phyloP scores from a whole-genome alignment of 2,888 invertebrate genomes.

The Amblyteles armatorius region DNA sequence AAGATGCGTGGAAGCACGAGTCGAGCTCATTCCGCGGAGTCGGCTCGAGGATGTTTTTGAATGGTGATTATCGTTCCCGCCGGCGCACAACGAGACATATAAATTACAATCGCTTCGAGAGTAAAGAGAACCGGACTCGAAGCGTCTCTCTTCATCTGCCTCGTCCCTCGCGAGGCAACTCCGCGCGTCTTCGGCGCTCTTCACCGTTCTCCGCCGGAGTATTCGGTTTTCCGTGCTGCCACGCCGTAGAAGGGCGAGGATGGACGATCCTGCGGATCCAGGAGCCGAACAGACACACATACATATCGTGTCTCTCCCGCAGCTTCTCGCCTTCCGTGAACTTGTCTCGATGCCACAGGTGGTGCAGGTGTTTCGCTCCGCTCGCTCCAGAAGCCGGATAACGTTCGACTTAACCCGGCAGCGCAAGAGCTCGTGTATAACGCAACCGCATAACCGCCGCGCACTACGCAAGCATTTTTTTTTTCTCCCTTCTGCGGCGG shows the following conservation, averaged over 20 bases:
- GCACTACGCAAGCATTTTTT: not conserved
- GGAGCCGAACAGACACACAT: slow-evolving; percentile 18
- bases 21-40: not conserved
- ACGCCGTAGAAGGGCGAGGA: slow-evolving; percentile 61
- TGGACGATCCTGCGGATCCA: slow-evolving; percentile 50
- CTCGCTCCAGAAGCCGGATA: slow-evolving; percentile 58
- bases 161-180: slow-evolving; percentile 19
- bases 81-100: slow-evolving; percentile 76
- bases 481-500: not conserved
- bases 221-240: slow-evolving; percentile 45
- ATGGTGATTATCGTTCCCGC: slow-evolving; percentile 78
- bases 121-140: slow-evolving; percentile 56
- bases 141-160: slow-evolving; percentile 31
- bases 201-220: slow-evolving; percentile 26
- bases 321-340: slow-evolving; percentile 46
- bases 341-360: slow-evolving; percentile 53
- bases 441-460: slow-evolving; percentile 40
- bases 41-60: slow-evolving; percentile 72
- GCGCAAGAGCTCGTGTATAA: slow-evolving; percentile 8
- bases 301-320: slow-evolving; percentile 49
- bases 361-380: slow-evolving; percentile 58
- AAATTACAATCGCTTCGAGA: slow-evolving; percentile 73
- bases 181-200: slow-evolving; percentile 25
- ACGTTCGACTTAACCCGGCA: slow-evolving; percentile 36
- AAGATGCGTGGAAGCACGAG: not conserved